These are phyloP conservation scores for Megaptera novaeangliae DNA, from an alignment of 2,113 vertebrate genomes.

Conservation along the genomic window DNA sequence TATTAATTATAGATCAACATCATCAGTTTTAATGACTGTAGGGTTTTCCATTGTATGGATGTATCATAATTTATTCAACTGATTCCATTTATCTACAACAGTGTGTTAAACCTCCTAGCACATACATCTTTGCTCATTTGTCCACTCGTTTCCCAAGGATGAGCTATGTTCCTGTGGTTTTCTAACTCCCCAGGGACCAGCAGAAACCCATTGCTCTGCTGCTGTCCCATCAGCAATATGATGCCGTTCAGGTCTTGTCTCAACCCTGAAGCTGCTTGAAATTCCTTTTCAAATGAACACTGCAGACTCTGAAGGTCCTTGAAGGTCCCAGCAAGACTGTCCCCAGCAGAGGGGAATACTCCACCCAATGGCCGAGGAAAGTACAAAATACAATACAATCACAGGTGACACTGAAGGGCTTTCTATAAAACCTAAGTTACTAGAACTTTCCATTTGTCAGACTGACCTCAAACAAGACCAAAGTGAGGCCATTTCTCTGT, in stretches of 20 bases:
- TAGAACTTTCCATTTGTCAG: not conserved
- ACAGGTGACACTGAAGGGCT: not conserved
- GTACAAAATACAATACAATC: not conserved
- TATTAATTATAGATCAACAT: not conserved
- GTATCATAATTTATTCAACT: not conserved
- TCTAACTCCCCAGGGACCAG: not conserved
- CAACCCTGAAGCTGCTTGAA: not conserved
- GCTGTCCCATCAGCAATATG: not conserved
- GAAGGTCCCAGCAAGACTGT: not conserved
- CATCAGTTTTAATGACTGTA: slow-evolving; percentile 23
- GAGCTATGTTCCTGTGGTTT: not conserved
- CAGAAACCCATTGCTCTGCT: not conserved
- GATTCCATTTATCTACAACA: not conserved
- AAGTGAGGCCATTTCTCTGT: not conserved
- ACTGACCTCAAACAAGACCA: not conserved
- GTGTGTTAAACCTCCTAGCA: not conserved
- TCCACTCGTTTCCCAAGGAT: not conserved
- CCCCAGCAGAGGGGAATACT: not conserved
- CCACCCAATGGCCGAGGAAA: not conserved
- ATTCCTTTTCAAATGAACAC: not conserved
- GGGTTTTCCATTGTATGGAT: not conserved
- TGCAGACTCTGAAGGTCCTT: not conserved
- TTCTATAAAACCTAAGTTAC: not conserved
- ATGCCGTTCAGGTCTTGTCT: not conserved
- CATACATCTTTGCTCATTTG: not conserved